Evolutionary conservation across 1,140 invertebrate genomes (phyloP), one percentile per base, ranked within the genome.

Genomic region (Caenorhabditis inopinata): DNA sequence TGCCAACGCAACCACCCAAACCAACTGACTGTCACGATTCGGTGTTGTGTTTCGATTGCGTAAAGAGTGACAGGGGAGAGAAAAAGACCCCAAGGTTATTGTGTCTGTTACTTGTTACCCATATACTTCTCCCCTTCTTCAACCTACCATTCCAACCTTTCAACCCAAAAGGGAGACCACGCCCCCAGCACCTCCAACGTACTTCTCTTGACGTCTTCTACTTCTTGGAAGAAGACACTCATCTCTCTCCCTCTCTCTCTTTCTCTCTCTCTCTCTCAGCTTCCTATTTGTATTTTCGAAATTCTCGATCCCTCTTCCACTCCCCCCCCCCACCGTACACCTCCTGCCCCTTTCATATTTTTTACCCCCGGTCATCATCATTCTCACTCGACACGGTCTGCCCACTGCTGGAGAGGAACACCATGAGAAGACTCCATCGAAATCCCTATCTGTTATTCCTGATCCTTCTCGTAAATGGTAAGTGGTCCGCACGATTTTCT

Each of bases 401-500:
- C 49, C 21, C 5, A 32, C 53, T 35, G 4, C 53, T 53, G 49
- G 49, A 53, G 29, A 62, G 12, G 27, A 32, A 25, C 49, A 32
- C 25, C n/a, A 68, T 68, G 58, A 68, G 58, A 68, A 68, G 58
- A 68, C 58, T 68, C 32, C 58, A 68, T 68, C 58, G 58, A 68
- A 68, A 38, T 42, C 25, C 23, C 23, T 42, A 12, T 18, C 9
- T 68, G 7, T 29, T 38, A 68, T 38, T 68, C 21, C 32, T 68
- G 27, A 42, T 42, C 27, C 35, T 1, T 42, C 12, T 38, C 5
- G 35, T 68, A 21, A 68, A 23, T 68, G 58, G 58, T 68, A 27
- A 68, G 58, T 58, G 7, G 23, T 53, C 14, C 18, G 12, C 12
- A 18, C 5, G 7, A n/a, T n/a, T n/a, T n/a, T n/a, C n/a, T n/a